A percentile compares a stretch with the other conserved stretches of the same genome.
Evolutionary conservation across 2,888 invertebrate species (phyloP).

Genomic region (Danaus chrysippus): DNA sequence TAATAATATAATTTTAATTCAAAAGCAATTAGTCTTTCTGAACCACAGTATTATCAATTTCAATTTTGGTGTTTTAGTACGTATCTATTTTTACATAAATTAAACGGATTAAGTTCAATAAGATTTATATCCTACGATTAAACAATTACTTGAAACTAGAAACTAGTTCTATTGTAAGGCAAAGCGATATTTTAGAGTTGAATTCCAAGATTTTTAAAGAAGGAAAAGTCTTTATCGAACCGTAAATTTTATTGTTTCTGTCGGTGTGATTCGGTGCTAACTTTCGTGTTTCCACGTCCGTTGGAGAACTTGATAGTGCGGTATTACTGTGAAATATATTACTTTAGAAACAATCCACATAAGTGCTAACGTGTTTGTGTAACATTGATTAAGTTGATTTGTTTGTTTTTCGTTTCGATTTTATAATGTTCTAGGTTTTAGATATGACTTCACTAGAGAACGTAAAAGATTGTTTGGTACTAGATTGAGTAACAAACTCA

Average conservation of each 20-base stretch:
- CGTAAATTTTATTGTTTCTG: slow-evolving; percentile 73
- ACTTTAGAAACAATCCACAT: slow-evolving; percentile 5
- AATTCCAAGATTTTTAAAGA: neutral
- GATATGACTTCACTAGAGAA: neutral
- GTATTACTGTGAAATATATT: slow-evolving; percentile 38
- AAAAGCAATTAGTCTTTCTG: too few species aligned
- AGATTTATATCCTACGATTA: neutral
- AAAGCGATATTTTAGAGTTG: slow-evolving; percentile 1
- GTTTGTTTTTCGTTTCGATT: neutral
- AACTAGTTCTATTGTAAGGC: neutral
- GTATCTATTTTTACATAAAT: neutral
- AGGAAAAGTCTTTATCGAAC: slow-evolving; percentile 44
- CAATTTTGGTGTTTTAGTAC: neutral
- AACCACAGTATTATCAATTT: too few species aligned
- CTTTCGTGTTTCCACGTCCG: slow-evolving; percentile 59
- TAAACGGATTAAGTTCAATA: neutral
- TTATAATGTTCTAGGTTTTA: neutral
- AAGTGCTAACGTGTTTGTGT: neutral
- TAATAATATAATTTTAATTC: too few species aligned
- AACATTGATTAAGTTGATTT: slow-evolving; percentile 1
- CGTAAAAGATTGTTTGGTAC: too few species aligned
- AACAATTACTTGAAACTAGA: slow-evolving; percentile 10
- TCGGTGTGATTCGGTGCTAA: slow-evolving; percentile 50
- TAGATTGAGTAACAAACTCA: too few species aligned
- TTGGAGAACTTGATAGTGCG: slow-evolving; percentile 43